Conservation (phyloP, 2,888 invertebrate species). For the Bursaphelenchus okinawaensis region DNA sequence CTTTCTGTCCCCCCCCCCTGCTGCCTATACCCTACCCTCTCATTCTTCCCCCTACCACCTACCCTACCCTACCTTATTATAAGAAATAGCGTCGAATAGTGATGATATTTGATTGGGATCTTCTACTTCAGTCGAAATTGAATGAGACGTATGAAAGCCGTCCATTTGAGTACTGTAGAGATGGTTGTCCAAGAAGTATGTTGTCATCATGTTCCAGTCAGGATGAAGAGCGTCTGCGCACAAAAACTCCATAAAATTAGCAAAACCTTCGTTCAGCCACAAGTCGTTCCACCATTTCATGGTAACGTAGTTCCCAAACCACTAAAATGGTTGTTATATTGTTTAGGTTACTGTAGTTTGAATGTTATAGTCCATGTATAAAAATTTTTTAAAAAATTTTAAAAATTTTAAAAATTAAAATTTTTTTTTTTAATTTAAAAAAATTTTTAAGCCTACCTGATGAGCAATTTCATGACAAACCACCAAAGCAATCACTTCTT, state of each 20-base stretch:
- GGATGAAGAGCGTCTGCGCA: conserved; percentile 45
- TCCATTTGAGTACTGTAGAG: conserved; percentile 61
- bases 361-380: too few relatives aligned
- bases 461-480: conserved; percentile 55
- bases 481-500: conserved; percentile 44
- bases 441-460: conserved; percentile 30
- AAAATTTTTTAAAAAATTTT: conserved; percentile 5
- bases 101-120: conserved; percentile 71
- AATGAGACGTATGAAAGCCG: conserved; percentile 70
- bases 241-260: conserved; percentile 55
- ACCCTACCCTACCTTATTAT: conserved; percentile 66
- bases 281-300: conserved; percentile 57
- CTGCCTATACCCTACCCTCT: too few relatives aligned
- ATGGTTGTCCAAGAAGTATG: conserved; percentile 43
- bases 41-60: too few relatives aligned
- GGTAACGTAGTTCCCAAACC: conserved; percentile 53
- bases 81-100: conserved; percentile 73
- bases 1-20: too few relatives aligned
- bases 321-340: conserved; percentile 43
- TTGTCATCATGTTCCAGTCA: conserved; percentile 45
- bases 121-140: conserved; percentile 67
- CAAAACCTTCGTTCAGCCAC: conserved; percentile 59
- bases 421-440: not conserved
- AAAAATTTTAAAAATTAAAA: too few relatives aligned
- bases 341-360: too few relatives aligned